These are phyloP conservation scores for Protodeltote pygarga DNA, from an alignment of 2,888 invertebrate genomes.

Conservation along the genomic window DNA sequence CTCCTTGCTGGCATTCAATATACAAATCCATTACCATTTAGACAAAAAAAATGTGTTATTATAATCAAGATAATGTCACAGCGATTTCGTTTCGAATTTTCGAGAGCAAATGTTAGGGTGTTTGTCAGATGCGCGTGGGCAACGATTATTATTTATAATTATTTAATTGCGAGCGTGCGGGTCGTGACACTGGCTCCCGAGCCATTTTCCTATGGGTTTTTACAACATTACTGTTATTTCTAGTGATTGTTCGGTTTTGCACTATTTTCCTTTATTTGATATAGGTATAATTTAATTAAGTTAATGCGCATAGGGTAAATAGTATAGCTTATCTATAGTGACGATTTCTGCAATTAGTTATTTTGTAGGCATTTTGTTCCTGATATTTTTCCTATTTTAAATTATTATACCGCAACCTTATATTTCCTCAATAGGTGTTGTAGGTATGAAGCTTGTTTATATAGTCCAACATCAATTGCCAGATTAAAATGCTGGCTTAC, in stretches of 20 bases:
- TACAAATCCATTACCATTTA: too few species aligned
- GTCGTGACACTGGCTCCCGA: slow-evolving; percentile 54
- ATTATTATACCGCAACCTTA: too few species aligned
- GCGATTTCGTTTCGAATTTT: slow-evolving; percentile 37
- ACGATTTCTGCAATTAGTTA: too few species aligned
- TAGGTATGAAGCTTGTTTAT: too few species aligned
- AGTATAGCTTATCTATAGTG: slow-evolving; percentile 2
- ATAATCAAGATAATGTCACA: slow-evolving; percentile 13
- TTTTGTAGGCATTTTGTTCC: background rate
- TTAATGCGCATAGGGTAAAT: slow-evolving; percentile 30
- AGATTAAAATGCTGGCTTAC: too few species aligned
- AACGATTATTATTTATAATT: slow-evolving; percentile 63
- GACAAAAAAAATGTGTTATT: slow-evolving; percentile 1
- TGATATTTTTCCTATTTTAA: slow-evolving; percentile 6
- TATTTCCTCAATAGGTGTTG: too few species aligned
- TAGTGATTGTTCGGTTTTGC: slow-evolving; percentile 37
- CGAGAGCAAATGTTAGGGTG: slow-evolving; percentile 35
- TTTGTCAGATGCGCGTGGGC: slow-evolving; percentile 54
- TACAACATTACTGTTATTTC: slow-evolving; percentile 41
- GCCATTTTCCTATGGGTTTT: slow-evolving; percentile 50
- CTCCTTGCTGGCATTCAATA: too few species aligned
- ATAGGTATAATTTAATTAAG: slow-evolving; percentile 40
- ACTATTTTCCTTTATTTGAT: slow-evolving; percentile 36
- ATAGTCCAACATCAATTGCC: too few species aligned
- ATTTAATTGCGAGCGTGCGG: slow-evolving; percentile 59